phyloP scores from a whole-genome alignment of 2,113 vertebrate genomes.

The Nipponia nippon region DNA sequence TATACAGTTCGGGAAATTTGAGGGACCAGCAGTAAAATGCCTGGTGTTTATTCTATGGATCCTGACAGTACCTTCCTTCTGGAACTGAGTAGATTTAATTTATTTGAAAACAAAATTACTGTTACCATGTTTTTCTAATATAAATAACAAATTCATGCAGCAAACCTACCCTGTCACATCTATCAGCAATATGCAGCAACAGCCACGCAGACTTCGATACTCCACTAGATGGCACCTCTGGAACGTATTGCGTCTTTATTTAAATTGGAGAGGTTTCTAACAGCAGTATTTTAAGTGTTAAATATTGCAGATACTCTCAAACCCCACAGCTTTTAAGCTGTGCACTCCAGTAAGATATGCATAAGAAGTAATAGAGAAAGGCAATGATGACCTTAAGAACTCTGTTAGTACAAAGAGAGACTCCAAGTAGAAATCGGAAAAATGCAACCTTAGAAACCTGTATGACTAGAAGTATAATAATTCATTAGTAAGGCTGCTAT shows the following conservation, averaged over 20 bases:
- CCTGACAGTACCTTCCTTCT: not conserved
- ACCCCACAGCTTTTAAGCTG: not conserved
- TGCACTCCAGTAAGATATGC: not conserved
- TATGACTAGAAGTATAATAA: not conserved
- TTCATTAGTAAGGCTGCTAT: not conserved
- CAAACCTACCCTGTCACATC: not conserved
- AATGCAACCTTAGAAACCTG: not conserved
- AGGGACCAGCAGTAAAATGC: not conserved
- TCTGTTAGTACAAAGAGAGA: not conserved
- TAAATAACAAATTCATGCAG: not conserved
- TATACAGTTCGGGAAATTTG: not conserved
- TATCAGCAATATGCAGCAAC: accelerated
- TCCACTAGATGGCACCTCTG: conserved; percentile 12
- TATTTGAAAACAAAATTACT: not conserved
- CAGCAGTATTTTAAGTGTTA: not conserved
- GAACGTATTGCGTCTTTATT: accelerated
- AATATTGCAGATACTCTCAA: not conserved
- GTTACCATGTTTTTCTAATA: accelerated
- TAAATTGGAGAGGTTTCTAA: accelerated
- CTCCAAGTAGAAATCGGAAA: not conserved
- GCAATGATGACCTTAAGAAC: not conserved
- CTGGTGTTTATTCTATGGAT: not conserved
- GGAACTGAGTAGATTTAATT: not conserved
- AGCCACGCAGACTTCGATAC: accelerated
- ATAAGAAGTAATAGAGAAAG: not conserved